A percentile compares a stretch with the other conserved stretches of the same genome.
Evolutionary conservation across 2,888 invertebrate species (phyloP).

Genomic region (Drosophila histrio): DNA sequence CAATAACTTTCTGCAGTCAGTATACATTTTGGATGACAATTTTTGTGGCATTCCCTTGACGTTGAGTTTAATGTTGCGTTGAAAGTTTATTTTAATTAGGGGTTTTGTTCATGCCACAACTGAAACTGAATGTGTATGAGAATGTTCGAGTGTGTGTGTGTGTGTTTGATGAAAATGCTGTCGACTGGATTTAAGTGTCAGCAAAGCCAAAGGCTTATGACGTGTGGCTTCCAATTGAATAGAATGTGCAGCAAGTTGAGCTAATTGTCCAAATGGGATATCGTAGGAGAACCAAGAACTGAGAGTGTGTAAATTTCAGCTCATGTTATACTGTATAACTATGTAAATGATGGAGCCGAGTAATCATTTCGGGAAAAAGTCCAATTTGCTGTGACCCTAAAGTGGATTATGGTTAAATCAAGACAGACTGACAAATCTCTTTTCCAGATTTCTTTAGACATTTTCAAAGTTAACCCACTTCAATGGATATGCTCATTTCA

Average conservation of each 20-base stretch:
- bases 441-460: background rate
- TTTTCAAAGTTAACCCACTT: background rate
- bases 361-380: background rate
- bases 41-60: slow-evolving; percentile 41
- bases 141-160: background rate
- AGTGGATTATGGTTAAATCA: slow-evolving; percentile 1
- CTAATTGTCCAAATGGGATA: slow-evolving; percentile 28
- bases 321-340: background rate
- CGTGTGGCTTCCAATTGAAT: slow-evolving; percentile 21
- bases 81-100: slow-evolving; percentile 67
- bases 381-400: slow-evolving; percentile 3
- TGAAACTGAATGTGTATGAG: slow-evolving; percentile 5
- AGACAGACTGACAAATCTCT: background rate
- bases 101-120: slow-evolving; percentile 25
- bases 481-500: background rate
- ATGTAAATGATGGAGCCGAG: background rate
- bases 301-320: background rate
- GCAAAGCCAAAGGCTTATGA: slow-evolving; percentile 20
- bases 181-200: slow-evolving; percentile 28
- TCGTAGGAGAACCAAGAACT: background rate
- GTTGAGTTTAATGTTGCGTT: slow-evolving; percentile 53
- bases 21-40: slow-evolving; percentile 35
- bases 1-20: slow-evolving; percentile 51
- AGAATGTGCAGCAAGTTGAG: slow-evolving; percentile 10
- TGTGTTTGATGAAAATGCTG: background rate